Percentiles rank a stretch among this genome's conserved stretches.
phyloP scores from a whole-genome alignment of 2,113 vertebrate species.

The Austrofundulus limnaeus region DNA sequence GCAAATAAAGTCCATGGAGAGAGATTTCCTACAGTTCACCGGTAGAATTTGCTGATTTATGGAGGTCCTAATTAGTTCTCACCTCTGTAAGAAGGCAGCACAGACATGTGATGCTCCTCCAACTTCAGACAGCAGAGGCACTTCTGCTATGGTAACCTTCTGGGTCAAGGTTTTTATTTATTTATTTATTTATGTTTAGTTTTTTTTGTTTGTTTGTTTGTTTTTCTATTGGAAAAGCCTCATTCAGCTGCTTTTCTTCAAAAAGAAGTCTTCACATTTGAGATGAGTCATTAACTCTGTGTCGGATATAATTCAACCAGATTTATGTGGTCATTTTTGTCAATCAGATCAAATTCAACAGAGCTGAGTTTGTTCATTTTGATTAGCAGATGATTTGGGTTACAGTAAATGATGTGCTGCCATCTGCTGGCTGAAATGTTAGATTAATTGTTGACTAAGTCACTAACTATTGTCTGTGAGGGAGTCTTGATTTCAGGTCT shows the following conservation, averaged over 20 bases:
- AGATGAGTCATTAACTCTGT: too few relatives aligned
- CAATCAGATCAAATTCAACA: constrained; percentile 5
- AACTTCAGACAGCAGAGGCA: constrained; percentile 13
- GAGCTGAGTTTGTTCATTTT: neutral
- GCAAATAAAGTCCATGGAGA: constrained; percentile 20
- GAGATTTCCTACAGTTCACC: constrained; percentile 15
- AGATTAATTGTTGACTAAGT: too few relatives aligned
- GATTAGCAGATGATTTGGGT: neutral
- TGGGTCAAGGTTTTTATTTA: constrained; percentile 50
- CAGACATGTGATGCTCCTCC: neutral
- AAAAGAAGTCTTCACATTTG: too few relatives aligned
- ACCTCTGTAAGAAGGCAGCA: constrained; percentile 7
- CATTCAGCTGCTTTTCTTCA: constrained; percentile 14
- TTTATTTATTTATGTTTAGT: too few relatives aligned
- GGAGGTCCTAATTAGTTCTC: constrained; percentile 17
- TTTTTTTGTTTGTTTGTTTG: too few relatives aligned
- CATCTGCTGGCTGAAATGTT: constrained; percentile 60
- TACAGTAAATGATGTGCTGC: constrained; percentile 36
- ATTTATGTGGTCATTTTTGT: constrained; percentile 6
- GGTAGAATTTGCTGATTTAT: constrained; percentile 31
- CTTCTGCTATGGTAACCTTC: constrained; percentile 13
- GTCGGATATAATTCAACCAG: neutral
- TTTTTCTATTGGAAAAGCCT: constrained; percentile 35
- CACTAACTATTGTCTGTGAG: too few relatives aligned
- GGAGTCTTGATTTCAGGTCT: too few relatives aligned